Evolutionary conservation across 1,140 invertebrate species (phyloP).

Genomic region (Oedothorax gibbosus): DNA sequence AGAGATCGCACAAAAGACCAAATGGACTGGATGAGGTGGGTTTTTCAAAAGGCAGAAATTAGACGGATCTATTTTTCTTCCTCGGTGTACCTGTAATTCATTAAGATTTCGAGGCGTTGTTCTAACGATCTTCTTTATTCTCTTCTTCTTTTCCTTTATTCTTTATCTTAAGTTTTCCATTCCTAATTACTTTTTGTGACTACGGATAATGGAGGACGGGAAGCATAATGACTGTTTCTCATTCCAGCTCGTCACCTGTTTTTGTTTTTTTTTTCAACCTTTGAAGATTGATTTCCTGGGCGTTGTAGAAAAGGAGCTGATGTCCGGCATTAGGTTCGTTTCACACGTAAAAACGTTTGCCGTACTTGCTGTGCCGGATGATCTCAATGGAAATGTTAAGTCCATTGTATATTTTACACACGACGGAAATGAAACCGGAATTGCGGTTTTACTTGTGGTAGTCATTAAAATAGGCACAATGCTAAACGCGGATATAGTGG

Average conservation of each 20-base stretch:
- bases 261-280: not conserved
- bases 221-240: slow-evolving; percentile 2
- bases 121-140: not conserved
- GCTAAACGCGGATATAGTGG: too few relatives aligned
- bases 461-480: too few relatives aligned
- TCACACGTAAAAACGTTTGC: too few relatives aligned
- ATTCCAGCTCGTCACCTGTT: slow-evolving; percentile 28
- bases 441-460: too few relatives aligned
- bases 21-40: not conserved
- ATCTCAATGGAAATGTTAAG: too few relatives aligned
- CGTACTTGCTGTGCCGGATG: too few relatives aligned
- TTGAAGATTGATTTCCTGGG: not conserved
- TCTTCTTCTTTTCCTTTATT: not conserved
- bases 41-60: not conserved
- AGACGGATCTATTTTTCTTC: not conserved
- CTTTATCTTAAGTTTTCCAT: not conserved
- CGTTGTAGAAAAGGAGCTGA: too few relatives aligned
- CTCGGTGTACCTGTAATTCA: slow-evolving; percentile 31
- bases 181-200: slow-evolving; percentile 45
- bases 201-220: not conserved
- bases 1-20: slow-evolving; percentile 5
- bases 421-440: too few relatives aligned
- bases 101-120: slow-evolving; percentile 2
- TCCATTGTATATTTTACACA: too few relatives aligned
- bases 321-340: too few relatives aligned